phyloP scores from a whole-genome alignment of 2,888 invertebrate species.

The Platycheirus albimanus region DNA sequence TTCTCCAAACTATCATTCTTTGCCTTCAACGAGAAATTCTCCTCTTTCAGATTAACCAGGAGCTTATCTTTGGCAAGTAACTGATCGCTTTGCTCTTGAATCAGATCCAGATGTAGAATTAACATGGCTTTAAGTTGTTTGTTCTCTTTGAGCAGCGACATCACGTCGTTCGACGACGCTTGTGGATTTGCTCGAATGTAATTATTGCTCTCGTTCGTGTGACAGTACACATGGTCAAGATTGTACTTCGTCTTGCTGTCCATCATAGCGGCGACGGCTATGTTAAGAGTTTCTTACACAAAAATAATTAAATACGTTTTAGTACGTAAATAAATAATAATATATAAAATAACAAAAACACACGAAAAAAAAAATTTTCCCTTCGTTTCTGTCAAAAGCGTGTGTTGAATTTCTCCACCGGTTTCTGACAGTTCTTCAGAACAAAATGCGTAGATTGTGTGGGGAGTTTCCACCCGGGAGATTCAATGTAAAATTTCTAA shows the following conservation, averaged over 20 bases:
- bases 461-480: conserved; percentile 58
- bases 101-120: conserved; percentile 92
- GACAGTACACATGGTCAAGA: conserved; percentile 80
- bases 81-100: conserved; percentile 94
- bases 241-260: conserved; percentile 77
- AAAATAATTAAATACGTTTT: conserved; percentile 15
- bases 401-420: conserved; percentile 27
- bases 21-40: conserved; percentile 90
- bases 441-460: conserved; percentile 69
- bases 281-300: background rate
- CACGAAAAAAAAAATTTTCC: conserved; percentile 32
- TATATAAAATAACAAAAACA: too few species aligned
- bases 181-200: conserved; percentile 76
- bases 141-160: conserved; percentile 81
- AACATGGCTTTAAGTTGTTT: conserved; percentile 88
- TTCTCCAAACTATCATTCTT: conserved; percentile 77
- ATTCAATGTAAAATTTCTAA: conserved; percentile 64
- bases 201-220: conserved; percentile 77
- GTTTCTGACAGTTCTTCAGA: conserved; percentile 61
- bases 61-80: conserved; percentile 91
- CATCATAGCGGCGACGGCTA: conserved; percentile 66
- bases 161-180: conserved; percentile 75
- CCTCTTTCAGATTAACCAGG: conserved; percentile 88
- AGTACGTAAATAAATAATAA: conserved; percentile 60
- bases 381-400: conserved; percentile 51